Base-by-base conservation (phyloP, 2,888 invertebrate genomes). In the Cosmopolites sordidus region DNA sequence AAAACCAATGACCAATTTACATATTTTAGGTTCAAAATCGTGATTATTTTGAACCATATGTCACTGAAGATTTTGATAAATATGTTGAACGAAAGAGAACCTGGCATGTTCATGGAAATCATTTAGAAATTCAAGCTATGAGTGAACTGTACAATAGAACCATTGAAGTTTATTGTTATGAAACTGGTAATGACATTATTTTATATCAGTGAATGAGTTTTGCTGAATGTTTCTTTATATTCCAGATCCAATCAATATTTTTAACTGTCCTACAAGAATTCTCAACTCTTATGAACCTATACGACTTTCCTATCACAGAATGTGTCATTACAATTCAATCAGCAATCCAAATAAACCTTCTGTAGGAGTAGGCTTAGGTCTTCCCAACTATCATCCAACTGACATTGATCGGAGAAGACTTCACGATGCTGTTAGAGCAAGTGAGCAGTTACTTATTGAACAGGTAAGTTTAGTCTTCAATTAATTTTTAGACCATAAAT, bases 61-160 rank as follows among this genome's bases (percentile, higher is more conserved):
- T 93, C 38, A 92, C 92, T 0, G 93, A 93, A 73, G 90, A 92
- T 73, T 91, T 92, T 67, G 83, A 83, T 56, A 84, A 83, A 33
- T 93, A 93, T 68, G 82, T 93, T 16, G 82, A 82, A 63, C 79
- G 93, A 33, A 93, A 93, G 73, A 80, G 90, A 16, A 79, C 82
- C 64, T 84, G 85, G 65, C 81, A 83, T 69, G 87, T 87, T 17
- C 92, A 92, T 72, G 93, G 93, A 41, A 93, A 93, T 75, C 92
- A 93, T 70, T 83, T 92, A 62, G 93, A 93, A 75, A 89, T 93
- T 70, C 92, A 92, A 73, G 92, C 92, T 16, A 83, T 93, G 79
- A 88, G 89, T 50, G 92, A 93, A 76, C 83, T 93, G 75, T 92
- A 89, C 71, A 91, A 89, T 73, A 80, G 92, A 54, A 87, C 88